phyloP scores from a whole-genome alignment of 1,140 invertebrate species.

The Cotesia vestalis region DNA sequence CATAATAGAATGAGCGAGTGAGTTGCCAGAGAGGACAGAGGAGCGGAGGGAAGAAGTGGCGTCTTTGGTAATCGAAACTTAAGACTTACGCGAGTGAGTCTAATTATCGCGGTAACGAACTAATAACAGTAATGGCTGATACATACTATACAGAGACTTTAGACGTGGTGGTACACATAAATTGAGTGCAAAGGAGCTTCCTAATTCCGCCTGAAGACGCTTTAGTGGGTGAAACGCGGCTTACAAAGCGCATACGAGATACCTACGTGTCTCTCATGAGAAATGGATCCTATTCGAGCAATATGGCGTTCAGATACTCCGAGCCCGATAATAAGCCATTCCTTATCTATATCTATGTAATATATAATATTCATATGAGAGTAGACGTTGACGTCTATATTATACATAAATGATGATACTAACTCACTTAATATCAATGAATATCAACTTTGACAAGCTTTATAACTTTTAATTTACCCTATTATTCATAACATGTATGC shows the following conservation, averaged over 20 bases:
- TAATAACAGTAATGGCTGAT: slow-evolving; percentile 36
- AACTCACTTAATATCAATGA: too few species aligned
- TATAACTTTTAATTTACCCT: too few species aligned
- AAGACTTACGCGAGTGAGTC: too few species aligned
- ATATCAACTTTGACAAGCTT: too few species aligned
- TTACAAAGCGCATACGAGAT: slow-evolving; percentile 28
- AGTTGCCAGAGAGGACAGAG: too few species aligned
- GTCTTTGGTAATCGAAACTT: too few species aligned
- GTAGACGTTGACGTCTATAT: too few species aligned
- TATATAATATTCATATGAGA: neutral
- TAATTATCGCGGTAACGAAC: slow-evolving; percentile 36
- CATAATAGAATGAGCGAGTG: too few species aligned
- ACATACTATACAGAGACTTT: neutral
- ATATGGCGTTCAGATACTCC: neutral
- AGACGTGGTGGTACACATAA: too few species aligned
- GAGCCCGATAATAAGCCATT: neutral
- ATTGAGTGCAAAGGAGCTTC: neutral
- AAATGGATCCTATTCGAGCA: neutral
- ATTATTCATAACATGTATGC: too few species aligned
- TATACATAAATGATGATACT: neutral
- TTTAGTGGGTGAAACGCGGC: neutral
- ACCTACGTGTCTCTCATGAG: neutral
- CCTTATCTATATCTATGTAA: neutral
- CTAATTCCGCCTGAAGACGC: slow-evolving; percentile 18
- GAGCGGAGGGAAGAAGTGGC: too few species aligned